Conservation (phyloP, 2,113 vertebrate genomes). For the Rhea pennata region DNA sequence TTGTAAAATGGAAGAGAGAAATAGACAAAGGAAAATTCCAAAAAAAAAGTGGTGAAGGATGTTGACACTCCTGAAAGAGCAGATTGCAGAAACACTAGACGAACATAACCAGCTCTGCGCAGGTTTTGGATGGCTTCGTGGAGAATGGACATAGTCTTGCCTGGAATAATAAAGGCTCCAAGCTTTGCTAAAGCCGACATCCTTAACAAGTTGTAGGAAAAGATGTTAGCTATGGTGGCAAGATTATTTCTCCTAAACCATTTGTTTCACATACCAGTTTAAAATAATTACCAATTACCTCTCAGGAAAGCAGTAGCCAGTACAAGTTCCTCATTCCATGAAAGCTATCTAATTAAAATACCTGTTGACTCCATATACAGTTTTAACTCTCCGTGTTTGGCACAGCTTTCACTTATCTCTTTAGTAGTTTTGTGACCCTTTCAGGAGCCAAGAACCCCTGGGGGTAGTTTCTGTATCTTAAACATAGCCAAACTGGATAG, state of each 20-base stretch:
- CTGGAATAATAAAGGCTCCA: background rate
- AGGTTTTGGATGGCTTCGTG: background rate
- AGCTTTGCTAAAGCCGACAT: background rate
- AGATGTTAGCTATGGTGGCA: background rate
- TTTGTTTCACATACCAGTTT: background rate
- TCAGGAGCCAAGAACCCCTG: background rate
- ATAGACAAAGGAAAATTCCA: background rate
- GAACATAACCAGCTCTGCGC: background rate
- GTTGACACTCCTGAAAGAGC: background rate
- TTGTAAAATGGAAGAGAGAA: background rate
- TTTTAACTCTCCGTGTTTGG: background rate
- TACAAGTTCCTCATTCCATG: background rate
- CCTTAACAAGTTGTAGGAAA: background rate
- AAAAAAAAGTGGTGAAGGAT: fast-evolving
- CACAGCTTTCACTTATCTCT: background rate
- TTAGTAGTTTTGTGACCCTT: background rate
- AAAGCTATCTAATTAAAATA: background rate
- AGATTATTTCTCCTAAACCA: background rate
- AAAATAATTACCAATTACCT: background rate
- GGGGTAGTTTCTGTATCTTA: background rate
- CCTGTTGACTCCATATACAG: background rate
- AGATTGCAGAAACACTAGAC: background rate
- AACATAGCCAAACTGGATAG: background rate
- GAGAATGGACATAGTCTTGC: no score
- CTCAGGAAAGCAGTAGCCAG: background rate